These are phyloP conservation scores for Rattus rattus DNA, from an alignment of 2,113 vertebrate species.

Conservation along the genomic window DNA sequence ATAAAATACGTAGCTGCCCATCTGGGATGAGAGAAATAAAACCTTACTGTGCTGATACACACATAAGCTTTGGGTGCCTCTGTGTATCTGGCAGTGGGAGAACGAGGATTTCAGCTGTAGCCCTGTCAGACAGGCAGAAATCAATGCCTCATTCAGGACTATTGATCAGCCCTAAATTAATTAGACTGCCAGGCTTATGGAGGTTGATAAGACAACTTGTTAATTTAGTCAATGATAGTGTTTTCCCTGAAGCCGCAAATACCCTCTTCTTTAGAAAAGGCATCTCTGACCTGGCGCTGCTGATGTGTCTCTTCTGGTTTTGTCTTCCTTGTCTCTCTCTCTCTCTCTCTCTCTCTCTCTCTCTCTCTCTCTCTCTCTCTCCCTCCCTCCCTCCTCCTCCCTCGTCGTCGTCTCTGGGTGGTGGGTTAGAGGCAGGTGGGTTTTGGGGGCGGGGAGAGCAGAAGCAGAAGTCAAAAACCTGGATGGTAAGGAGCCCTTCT, in stretches of 20 bases:
- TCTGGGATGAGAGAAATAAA: constrained; percentile 50
- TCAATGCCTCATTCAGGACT: constrained; percentile 92
- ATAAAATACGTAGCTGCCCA: constrained; percentile 23
- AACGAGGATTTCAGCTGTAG: constrained; percentile 81
- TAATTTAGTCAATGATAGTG: constrained; percentile 92
- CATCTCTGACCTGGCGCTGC: constrained; percentile 80
- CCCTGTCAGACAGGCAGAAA: constrained; percentile 86
- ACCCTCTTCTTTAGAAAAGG: constrained; percentile 89
- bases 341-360: neutral
- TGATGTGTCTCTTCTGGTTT: neutral
- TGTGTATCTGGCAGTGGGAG: constrained; percentile 13
- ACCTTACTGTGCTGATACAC: constrained; percentile 44
- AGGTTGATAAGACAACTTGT: constrained; percentile 93
- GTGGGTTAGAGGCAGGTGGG: neutral
- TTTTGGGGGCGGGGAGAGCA: neutral
- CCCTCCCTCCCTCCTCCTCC: neutral
- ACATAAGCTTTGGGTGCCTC: neutral
- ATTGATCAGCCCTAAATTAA: constrained; percentile 94
- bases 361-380: neutral
- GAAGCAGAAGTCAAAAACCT: neutral
- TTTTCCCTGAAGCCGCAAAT: constrained; percentile 92
- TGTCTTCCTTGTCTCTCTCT: neutral
- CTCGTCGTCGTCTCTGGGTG: neutral
- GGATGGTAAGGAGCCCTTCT: constrained; percentile 71
- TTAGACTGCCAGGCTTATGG: constrained; percentile 92